Evolutionary conservation across 2,113 vertebrate genomes (phyloP), one percentile per base, ranked within the genome.

Genomic region (Myiagra hebetior): DNA sequence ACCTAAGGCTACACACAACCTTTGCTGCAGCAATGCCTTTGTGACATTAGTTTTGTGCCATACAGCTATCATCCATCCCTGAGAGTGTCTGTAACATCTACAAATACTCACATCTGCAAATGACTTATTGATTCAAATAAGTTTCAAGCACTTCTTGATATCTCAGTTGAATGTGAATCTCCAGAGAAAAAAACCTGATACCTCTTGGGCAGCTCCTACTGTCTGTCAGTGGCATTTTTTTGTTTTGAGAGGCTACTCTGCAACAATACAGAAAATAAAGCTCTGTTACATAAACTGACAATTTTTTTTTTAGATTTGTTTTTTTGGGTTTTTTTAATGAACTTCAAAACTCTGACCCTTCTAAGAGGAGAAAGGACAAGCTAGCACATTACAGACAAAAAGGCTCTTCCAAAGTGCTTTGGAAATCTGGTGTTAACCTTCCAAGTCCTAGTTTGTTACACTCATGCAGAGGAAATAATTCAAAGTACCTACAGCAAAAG

Each of bases 401-500:
- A 24, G 13, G 22, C 35, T 50, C 20, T 60, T 59, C 68, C 53
- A 55, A 77, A 87, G 35, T 0, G 2, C 22, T 64, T 46, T 52
- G 79, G 65, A 77, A 91, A 88, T 35, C 9, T 19, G 35, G 0
- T 0, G 2, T 31, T 37, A 56, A 73, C 21, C n/a, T 33, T 60
- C 15, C 39, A 22, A 46, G 28, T 41, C 35, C 31, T 28, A 35
- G 15, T 57, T 53, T 39, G 41, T 74, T 31, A 82, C 18, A 62
- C 0, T 2, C 10, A 37, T 0, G 0, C 37, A 62, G 13, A 69
- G 11, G 19, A 85, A 87, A 65, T n/a, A 67, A 62, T 41, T 65
- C 13, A 1, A 82, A 69, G 26, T 19, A 69, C 23, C 50, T 28
- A 55, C 13, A 78, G 33, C 44, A 50, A 17, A n/a, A 28, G 30